phyloP scores from a whole-genome alignment of 30 jellyfish, hydroid and myxozoan genomes.

The Turritopsis dohrnii region DNA sequence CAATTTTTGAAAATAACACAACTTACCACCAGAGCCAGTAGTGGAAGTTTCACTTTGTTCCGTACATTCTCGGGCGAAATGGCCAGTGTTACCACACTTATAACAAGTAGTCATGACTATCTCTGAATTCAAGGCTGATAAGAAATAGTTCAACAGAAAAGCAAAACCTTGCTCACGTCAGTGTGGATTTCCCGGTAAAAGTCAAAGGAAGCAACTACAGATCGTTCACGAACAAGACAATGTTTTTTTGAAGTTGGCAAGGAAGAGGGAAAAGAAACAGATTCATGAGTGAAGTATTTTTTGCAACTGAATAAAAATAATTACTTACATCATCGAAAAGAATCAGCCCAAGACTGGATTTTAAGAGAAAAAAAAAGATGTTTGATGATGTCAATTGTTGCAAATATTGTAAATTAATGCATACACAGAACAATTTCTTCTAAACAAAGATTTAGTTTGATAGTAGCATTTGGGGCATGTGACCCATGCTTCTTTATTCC shows the following conservation, averaged over 20 bases:
- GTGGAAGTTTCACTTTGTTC: constrained; percentile 27
- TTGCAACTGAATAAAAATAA: background rate
- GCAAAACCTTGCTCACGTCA: constrained; percentile 10
- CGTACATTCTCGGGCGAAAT: constrained; percentile 79
- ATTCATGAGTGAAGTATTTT: background rate
- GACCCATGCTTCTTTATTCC: background rate
- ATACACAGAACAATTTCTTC: background rate
- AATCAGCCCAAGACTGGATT: no score
- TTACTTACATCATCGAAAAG: no score
- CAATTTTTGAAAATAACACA: background rate
- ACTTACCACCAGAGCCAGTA: background rate
- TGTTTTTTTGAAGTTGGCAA: background rate
- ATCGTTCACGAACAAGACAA: background rate
- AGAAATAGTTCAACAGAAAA: background rate
- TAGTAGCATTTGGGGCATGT: background rate
- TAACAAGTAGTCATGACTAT: constrained; percentile 40
- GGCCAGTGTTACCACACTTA: constrained; percentile 79
- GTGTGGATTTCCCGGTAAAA: constrained; percentile 11
- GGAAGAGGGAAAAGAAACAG: background rate
- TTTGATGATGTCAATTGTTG: no score
- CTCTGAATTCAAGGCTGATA: background rate
- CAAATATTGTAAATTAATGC: background rate
- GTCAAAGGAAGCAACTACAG: constrained; percentile 4
- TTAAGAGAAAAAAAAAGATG: no score
- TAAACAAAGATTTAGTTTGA: background rate